Evolutionary conservation across 2,113 vertebrate genomes (phyloP).

Genomic region (Heloderma charlesbogerti): DNA sequence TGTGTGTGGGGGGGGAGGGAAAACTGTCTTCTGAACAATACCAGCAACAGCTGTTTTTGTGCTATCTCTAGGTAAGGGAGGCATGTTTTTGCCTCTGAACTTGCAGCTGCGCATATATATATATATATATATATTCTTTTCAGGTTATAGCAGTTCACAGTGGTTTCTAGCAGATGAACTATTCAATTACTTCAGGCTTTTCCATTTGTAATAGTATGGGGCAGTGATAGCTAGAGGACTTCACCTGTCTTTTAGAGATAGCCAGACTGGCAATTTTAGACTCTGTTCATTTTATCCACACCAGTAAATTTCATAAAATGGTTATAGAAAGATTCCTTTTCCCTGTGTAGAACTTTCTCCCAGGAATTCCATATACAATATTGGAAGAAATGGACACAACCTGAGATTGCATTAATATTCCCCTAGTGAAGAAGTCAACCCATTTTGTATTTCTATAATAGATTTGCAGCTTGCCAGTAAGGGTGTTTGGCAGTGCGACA

Average conservation of each 20-base stretch:
- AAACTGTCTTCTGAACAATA: conserved; percentile 20
- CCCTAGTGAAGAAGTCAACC: conserved; percentile 74
- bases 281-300: conserved; percentile 76
- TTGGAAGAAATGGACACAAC: conserved; percentile 76
- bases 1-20: too few species aligned
- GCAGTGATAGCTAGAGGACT: conserved; percentile 74
- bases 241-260: conserved; percentile 77
- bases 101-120: rapidly evolving
- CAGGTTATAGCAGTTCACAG: conserved; percentile 65
- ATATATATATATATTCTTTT: conserved; percentile 55
- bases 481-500: conserved; percentile 68
- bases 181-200: conserved; percentile 77
- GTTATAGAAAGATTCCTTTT: conserved; percentile 73
- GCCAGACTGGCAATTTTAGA: conserved; percentile 74
- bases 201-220: conserved; percentile 74
- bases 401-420: conserved; percentile 76
- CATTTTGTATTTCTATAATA: conserved; percentile 73
- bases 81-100: conserved; percentile 54
- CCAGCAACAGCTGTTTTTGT: conserved; percentile 28
- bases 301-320: conserved; percentile 77
- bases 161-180: conserved; percentile 72
- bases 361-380: conserved; percentile 73
- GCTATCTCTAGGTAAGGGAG: conserved; percentile 58
- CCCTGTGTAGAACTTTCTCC: conserved; percentile 72
- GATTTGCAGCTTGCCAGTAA: conserved; percentile 68